Percentiles rank a stretch among this genome's conserved stretches.
These are phyloP conservation scores for Neolamprologus fasciatus DNA, from an alignment of 2,113 vertebrate genomes.

Conservation along the genomic window DNA sequence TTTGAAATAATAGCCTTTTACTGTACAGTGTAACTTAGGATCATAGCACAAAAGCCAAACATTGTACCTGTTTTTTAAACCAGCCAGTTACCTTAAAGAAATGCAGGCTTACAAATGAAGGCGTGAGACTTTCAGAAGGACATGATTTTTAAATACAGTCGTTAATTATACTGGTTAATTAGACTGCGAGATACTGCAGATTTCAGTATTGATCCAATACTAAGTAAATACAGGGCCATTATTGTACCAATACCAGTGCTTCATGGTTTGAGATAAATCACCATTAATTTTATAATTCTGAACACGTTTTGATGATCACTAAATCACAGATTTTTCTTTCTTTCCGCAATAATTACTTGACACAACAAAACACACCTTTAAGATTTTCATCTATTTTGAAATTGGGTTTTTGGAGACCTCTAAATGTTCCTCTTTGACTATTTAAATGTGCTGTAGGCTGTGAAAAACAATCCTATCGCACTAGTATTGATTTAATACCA, in stretches of 20 bases:
- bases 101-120: neutral
- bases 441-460: neutral
- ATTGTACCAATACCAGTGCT: neutral
- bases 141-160: neutral
- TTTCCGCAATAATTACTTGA: neutral
- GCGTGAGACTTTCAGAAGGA: neutral
- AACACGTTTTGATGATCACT: neutral
- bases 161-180: neutral
- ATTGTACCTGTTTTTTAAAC: neutral
- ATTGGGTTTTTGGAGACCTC: neutral
- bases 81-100: neutral
- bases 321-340: neutral
- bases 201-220: neutral
- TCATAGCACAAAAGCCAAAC: neutral
- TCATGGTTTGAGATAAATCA: neutral
- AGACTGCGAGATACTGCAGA: neutral
- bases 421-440: neutral
- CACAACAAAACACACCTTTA: neutral
- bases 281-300: neutral
- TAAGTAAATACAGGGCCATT: neutral
- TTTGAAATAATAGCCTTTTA: neutral
- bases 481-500: neutral
- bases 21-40: neutral
- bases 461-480: neutral
- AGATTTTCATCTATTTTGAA: neutral